These are phyloP conservation scores for Amphipoea lucens DNA, from an alignment of 2,888 invertebrate species.

Conservation along the genomic window DNA sequence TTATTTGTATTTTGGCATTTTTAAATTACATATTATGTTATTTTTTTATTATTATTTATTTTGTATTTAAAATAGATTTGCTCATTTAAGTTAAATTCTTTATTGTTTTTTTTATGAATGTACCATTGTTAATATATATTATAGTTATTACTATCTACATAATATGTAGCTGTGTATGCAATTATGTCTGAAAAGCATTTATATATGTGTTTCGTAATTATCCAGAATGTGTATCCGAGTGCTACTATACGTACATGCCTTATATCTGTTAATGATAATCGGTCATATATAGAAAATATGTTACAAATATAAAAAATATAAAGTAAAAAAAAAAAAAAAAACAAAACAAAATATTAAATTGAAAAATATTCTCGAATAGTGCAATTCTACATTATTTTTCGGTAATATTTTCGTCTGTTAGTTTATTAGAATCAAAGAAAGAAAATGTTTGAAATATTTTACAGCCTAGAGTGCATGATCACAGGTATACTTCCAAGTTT, in stretches of 20 bases:
- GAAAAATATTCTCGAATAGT: conserved; percentile 29
- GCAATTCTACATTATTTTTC: conserved; percentile 32
- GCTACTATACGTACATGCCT: conserved; percentile 66
- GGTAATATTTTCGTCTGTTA: conserved; percentile 1
- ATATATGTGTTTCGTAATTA: conserved; percentile 49
- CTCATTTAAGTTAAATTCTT: conserved; percentile 49
- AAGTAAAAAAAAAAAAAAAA: conserved; percentile 19
- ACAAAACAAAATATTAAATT: conserved; percentile 4
- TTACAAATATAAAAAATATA: conserved; percentile 38
- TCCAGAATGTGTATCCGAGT: conserved; percentile 54
- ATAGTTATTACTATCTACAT: conserved; percentile 35
- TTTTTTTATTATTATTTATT: too few relatives aligned
- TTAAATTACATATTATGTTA: not conserved
- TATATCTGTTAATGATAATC: conserved; percentile 61
- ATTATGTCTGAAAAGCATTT: conserved; percentile 56
- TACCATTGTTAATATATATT: conserved; percentile 45
- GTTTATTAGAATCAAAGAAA: not conserved
- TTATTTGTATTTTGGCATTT: conserved; percentile 17
- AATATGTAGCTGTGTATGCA: conserved; percentile 49
- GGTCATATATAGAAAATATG: conserved; percentile 49
- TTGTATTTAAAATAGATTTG: conserved; percentile 30
- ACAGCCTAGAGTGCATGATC: conserved; percentile 3
- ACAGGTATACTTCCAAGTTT: conserved; percentile 40
- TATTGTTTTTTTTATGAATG: conserved; percentile 49
- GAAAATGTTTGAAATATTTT: not conserved